A percentile compares a stretch with the other conserved stretches of the same genome.
phyloP scores from a whole-genome alignment of 2,113 vertebrate genomes.

The Antechinus flavipes region DNA sequence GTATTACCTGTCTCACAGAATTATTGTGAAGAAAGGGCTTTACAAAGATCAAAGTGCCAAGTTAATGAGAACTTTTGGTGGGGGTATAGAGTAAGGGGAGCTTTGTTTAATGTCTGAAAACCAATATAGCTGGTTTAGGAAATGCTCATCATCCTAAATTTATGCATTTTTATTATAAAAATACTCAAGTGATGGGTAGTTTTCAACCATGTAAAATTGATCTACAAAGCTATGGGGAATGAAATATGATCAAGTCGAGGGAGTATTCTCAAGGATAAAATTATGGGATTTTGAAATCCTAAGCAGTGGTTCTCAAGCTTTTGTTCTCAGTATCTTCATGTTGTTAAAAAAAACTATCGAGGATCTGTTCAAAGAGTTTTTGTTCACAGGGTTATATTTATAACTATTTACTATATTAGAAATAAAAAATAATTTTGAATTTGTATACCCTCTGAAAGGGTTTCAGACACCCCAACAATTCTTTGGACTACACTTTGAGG shows the following conservation, averaged over 20 bases:
- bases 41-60: no score
- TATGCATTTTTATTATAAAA: neutral
- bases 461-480: no score
- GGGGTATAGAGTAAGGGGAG: neutral
- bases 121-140: neutral
- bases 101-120: neutral
- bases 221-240: neutral
- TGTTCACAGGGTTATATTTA: no score
- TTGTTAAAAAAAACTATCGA: no score
- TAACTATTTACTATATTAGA: no score
- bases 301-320: no score
- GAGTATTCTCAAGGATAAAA: neutral
- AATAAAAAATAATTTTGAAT: no score
- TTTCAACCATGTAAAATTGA: neutral
- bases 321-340: no score
- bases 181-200: neutral
- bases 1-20: neutral
- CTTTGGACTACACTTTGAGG: no score
- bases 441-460: no score
- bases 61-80: neutral
- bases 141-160: neutral
- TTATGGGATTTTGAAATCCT: neutral
- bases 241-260: neutral
- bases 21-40: neutral
- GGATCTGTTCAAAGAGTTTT: no score